Evolutionary conservation across 2,888 invertebrate genomes (phyloP), one percentile per base, ranked within the genome.

Genomic region (Helicoverpa assulta): DNA sequence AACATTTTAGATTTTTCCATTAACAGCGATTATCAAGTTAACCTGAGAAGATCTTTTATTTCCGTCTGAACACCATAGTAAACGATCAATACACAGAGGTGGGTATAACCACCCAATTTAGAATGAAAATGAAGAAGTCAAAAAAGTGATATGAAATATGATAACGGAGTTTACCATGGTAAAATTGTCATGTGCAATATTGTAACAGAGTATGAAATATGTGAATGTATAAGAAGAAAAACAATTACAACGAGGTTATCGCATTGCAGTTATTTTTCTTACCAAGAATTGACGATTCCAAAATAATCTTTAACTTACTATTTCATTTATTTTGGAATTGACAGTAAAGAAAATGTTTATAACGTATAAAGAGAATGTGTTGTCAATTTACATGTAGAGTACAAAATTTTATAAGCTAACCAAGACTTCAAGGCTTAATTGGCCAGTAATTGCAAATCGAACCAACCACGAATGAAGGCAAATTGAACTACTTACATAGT

Each of bases 141-240:
- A 37, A 12, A 29, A 19, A 16, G 7, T 0, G 0, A 5, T 5
- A 2, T 5, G 19, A 14, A 14, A 29, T 5, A 59, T 29, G 55
- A 10, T 51, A 67, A 0, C 16, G 2, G 10, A 58, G 40, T 73
- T 69, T 59, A 65, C 52, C 58, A 56, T 37, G 29, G 61, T 37
- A 37, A 51, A n/a, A 33, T 51, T 8, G 33, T 16, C 5, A 47
- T n/a, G 18, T 50, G 16, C 21, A 58, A 16, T 16, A 51, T 16
- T 66, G 6, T 63, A 50, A 29, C 14, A 55, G 5, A 47, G 2
- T 14, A n/a, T 29, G 16, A 19, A 40, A 29, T 33, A 33, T 33
- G 40, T 40, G 40, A 40, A 40, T 40, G 40, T 40, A 40, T 40
- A 2, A 37, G 3, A 37, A 40, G 14, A 63, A 55, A n/a, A 33